Percentiles rank a stretch among this genome's conserved stretches.
These are phyloP conservation scores for Trypoxylus dichotomus DNA, from an alignment of 1,140 invertebrate genomes.

Conservation along the genomic window DNA sequence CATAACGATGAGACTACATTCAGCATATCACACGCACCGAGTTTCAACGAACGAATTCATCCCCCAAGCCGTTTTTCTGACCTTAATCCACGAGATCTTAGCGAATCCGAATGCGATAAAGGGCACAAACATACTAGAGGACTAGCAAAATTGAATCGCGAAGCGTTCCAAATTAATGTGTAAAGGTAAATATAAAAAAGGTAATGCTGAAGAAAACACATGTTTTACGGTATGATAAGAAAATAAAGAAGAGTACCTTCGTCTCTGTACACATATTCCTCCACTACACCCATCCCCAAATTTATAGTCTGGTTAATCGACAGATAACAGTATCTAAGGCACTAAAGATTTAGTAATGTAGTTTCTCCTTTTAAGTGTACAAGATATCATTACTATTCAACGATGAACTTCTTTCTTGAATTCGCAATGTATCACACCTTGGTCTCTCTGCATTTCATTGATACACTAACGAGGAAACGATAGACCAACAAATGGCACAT, in stretches of 20 bases:
- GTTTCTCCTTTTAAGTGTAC: neutral
- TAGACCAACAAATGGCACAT: too few species aligned
- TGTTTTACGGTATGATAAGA: too few species aligned
- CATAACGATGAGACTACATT: conserved; percentile 82
- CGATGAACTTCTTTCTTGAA: too few species aligned
- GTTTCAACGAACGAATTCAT: conserved; percentile 74
- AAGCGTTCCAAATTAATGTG: conserved; percentile 72
- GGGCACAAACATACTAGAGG: conserved; percentile 55
- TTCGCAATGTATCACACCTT: too few species aligned
- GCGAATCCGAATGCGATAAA: conserved; percentile 62
- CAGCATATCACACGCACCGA: conserved; percentile 73
- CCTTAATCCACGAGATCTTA: conserved; percentile 53
- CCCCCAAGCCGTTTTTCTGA: conserved; percentile 74
- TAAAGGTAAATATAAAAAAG: conserved; percentile 44
- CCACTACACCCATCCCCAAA: neutral
- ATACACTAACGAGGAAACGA: too few species aligned
- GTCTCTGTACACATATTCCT: neutral
- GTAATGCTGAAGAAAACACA: too few species aligned
- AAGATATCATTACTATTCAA: neutral
- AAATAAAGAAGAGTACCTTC: too few species aligned
- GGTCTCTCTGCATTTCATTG: too few species aligned
- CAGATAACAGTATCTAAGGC: neutral
- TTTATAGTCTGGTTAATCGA: neutral
- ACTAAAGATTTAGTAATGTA: neutral
- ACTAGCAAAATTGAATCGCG: conserved; percentile 62